phyloP scores from a whole-genome alignment of 2,888 invertebrate species.

The Leptogaster cylindrica region DNA sequence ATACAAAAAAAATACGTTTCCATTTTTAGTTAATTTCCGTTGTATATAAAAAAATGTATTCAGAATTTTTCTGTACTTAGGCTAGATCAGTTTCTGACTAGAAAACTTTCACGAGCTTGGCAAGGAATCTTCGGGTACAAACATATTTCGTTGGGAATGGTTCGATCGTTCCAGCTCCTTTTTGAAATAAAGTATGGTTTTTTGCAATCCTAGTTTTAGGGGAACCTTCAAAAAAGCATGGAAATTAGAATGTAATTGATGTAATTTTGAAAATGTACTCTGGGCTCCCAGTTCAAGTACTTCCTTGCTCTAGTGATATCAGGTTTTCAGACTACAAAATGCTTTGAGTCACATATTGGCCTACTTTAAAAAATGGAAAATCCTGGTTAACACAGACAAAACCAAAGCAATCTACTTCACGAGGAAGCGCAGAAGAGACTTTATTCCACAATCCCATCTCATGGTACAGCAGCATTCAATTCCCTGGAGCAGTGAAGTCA shows the following conservation, averaged over 20 bases:
- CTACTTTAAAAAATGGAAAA: too few relatives aligned
- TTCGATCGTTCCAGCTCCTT: constrained; percentile 77
- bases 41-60: not conserved
- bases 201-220: constrained; percentile 83
- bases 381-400: too few relatives aligned
- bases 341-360: too few relatives aligned
- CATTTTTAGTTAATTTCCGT: not conserved
- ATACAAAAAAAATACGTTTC: constrained; percentile 18
- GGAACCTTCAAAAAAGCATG: constrained; percentile 66
- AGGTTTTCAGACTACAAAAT: too few relatives aligned
- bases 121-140: constrained; percentile 52
- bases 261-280: too few relatives aligned
- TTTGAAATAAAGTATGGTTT: constrained; percentile 92
- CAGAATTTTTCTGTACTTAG: constrained; percentile 18
- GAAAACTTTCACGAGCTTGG: too few relatives aligned
- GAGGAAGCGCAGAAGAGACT: too few relatives aligned
- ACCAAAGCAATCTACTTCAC: too few relatives aligned
- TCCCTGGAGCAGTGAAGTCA: too few relatives aligned
- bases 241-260: constrained; percentile 19
- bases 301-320: constrained; percentile 89
- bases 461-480: too few relatives aligned
- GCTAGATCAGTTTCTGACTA: too few relatives aligned
- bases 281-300: constrained; percentile 90
- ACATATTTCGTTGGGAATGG: constrained; percentile 65
- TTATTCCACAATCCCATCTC: too few relatives aligned